A percentile compares a stretch with the other conserved stretches of the same genome.
Evolutionary conservation across 2,888 invertebrate species (phyloP).

Genomic region (Anthophora plumipes): DNA sequence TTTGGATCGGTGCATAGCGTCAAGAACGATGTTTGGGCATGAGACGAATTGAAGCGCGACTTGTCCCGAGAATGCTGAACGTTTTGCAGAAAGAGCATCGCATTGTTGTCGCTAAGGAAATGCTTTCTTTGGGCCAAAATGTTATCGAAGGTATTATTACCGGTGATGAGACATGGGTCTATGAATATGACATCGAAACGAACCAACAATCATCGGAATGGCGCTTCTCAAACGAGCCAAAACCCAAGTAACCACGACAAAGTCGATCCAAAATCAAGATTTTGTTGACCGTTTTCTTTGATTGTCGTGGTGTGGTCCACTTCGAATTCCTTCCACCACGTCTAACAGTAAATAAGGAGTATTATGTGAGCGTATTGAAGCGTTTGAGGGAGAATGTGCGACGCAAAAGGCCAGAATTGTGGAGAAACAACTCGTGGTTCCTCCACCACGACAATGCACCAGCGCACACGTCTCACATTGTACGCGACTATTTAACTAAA

Average conservation of each 20-base stretch:
- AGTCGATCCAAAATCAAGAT: neutral
- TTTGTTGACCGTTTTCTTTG: neutral
- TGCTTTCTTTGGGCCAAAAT: conserved; percentile 8
- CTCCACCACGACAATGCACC: neutral
- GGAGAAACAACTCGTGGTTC: conserved; percentile 10
- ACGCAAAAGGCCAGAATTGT: conserved; percentile 2
- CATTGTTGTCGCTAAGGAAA: conserved; percentile 5
- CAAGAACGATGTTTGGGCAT: too few species aligned
- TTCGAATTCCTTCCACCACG: too few species aligned
- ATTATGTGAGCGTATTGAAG: neutral
- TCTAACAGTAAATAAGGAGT: too few species aligned
- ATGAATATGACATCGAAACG: too few species aligned
- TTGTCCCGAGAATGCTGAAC: neutral
- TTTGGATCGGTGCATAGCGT: too few species aligned
- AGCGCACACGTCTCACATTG: neutral
- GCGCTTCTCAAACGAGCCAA: neutral
- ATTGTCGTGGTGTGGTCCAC: too few species aligned
- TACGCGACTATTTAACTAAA: conserved; percentile 12
- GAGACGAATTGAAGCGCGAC: neutral
- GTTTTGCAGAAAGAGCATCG: conserved; percentile 5
- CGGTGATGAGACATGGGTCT: conserved; percentile 4
- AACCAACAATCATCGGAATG: conserved; percentile 7
- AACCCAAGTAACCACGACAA: conserved; percentile 1
- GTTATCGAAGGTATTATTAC: conserved; percentile 1
- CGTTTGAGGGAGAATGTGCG: conserved; percentile 9